Percentiles rank a stretch among this genome's conserved stretches.
These are phyloP conservation scores for Danaus chrysippus DNA, from an alignment of 2,888 invertebrate species.

Conservation along the genomic window DNA sequence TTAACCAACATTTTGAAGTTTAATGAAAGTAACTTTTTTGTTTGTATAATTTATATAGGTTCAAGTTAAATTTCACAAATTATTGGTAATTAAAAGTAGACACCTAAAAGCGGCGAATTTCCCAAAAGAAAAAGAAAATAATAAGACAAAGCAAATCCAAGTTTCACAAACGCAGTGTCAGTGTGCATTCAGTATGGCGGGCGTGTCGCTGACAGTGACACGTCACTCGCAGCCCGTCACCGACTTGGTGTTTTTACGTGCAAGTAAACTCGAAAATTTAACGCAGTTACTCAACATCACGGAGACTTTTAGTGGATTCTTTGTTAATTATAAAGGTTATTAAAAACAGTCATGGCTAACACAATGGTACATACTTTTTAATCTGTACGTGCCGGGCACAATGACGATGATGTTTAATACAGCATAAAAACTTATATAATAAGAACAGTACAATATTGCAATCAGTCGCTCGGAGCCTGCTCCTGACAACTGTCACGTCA, in stretches of 20 bases:
- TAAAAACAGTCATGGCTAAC: no score
- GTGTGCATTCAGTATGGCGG: slow-evolving; percentile 5
- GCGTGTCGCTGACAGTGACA: slow-evolving; percentile 5
- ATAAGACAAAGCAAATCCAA: slow-evolving; percentile 12
- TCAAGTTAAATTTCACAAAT: no score
- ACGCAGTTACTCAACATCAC: neutral
- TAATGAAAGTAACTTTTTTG: no score
- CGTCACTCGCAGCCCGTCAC: slow-evolving; percentile 7
- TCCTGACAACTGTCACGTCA: slow-evolving; percentile 33
- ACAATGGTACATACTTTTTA: neutral
- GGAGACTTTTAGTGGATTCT: neutral
- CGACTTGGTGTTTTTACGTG: neutral
- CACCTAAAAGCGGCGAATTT: no score
- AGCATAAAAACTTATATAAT: slow-evolving; percentile 7
- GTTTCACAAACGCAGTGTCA: slow-evolving; percentile 9
- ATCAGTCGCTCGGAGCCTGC: slow-evolving; percentile 24
- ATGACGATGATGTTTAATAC: slow-evolving; percentile 5
- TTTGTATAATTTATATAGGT: no score
- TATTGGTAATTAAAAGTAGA: no score
- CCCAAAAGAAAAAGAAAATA: neutral
- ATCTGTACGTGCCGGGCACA: neutral
- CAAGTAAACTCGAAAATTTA: slow-evolving; percentile 3
- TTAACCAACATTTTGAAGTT: no score
- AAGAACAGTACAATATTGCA: slow-evolving; percentile 9
- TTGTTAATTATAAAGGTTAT: no score